A percentile compares a stretch with the other conserved stretches of the same genome.
Conservation (phyloP, 2,888 invertebrate species). For the Andrena dorsata region DNA sequence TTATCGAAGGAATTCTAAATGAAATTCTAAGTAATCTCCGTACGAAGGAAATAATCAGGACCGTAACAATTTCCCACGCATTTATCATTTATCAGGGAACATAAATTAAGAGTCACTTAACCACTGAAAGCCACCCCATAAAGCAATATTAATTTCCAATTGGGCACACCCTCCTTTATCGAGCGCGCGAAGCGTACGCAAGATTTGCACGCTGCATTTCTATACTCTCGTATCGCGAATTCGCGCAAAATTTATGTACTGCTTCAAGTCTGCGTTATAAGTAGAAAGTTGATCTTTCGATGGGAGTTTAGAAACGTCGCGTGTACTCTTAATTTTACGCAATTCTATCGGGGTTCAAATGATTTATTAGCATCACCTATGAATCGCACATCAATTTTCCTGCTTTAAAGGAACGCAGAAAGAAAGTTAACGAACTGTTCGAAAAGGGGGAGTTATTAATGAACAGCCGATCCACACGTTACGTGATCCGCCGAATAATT, state of each 20-base stretch:
- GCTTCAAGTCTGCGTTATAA: neutral
- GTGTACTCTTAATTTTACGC: neutral
- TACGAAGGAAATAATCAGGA: neutral
- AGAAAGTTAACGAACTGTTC: constrained; percentile 21
- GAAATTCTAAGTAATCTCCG: neutral
- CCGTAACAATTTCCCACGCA: neutral
- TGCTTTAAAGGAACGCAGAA: constrained; percentile 1
- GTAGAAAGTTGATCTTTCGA: neutral
- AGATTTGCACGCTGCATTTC: neutral
- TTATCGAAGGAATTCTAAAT: neutral
- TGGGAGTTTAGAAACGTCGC: constrained; percentile 1
- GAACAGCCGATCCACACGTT: constrained; percentile 28
- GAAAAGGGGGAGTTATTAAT: constrained; percentile 18
- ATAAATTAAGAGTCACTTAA: constrained; percentile 39
- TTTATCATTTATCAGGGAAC: neutral
- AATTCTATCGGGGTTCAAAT: neutral
- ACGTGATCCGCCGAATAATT: constrained; percentile 31
- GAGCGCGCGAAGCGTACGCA: neutral
- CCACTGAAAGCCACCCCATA: constrained; percentile 8
- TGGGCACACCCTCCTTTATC: constrained; percentile 15
- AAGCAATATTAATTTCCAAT: constrained; percentile 33
- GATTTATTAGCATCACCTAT: constrained; percentile 34
- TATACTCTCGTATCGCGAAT: neutral
- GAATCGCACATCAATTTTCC: neutral
- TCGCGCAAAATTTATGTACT: neutral